phyloP scores from a whole-genome alignment of 2,888 invertebrate genomes.

The Sylvicola fuscatus region DNA sequence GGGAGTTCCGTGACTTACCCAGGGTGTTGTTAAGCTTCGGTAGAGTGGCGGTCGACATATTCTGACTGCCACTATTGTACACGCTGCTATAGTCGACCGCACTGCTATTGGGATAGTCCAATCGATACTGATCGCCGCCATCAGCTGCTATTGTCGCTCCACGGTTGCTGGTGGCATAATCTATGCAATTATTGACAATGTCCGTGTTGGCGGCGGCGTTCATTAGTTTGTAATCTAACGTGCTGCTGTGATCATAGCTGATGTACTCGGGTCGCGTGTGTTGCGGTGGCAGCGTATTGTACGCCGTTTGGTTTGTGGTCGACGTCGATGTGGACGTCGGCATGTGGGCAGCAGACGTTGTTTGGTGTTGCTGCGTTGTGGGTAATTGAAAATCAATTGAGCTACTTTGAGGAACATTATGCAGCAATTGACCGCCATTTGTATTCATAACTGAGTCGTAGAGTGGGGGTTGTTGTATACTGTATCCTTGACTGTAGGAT shows the following conservation, averaged over 20 bases:
- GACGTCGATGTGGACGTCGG: not conserved
- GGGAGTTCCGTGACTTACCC: slow-evolving; percentile 30
- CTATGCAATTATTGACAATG: slow-evolving; percentile 5
- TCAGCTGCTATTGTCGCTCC: slow-evolving; percentile 14
- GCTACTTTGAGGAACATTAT: not conserved
- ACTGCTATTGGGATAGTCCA: slow-evolving; percentile 9
- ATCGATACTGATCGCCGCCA: slow-evolving; percentile 9
- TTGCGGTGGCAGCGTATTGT: slow-evolving; percentile 5
- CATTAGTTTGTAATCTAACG: too few species aligned
- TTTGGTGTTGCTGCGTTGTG: not conserved
- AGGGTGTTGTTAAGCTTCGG: slow-evolving; percentile 14
- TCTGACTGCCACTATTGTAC: slow-evolving; percentile 27
- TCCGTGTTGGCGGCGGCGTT: too few species aligned
- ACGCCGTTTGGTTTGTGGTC: not conserved
- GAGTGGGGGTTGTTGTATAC: slow-evolving; percentile 9
- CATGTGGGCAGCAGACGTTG: not conserved
- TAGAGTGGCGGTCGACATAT: slow-evolving; percentile 25
- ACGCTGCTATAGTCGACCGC: slow-evolving; percentile 17
- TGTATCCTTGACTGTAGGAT: slow-evolving; percentile 1
- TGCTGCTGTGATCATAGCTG: too few species aligned
- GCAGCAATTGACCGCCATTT: not conserved
- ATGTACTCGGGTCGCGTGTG: too few species aligned
- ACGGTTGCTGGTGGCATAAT: not conserved
- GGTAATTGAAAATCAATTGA: slow-evolving; percentile 4
- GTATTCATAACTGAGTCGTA: not conserved